Evolutionary conservation across 2,797 vertebrate species (phyloP).

Genomic region (Mareca strepera): DNA sequence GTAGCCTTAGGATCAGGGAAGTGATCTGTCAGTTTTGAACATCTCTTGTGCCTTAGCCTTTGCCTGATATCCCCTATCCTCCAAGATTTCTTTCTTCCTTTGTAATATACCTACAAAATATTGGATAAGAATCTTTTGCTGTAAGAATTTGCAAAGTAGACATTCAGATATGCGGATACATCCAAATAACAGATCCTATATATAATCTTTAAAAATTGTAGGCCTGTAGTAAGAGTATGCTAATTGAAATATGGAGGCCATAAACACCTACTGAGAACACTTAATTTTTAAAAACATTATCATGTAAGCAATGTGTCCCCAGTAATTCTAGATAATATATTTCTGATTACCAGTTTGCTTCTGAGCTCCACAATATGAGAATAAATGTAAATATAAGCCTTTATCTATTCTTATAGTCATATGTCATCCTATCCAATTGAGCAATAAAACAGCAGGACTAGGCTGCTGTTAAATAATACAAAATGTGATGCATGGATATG

Average conservation of each 20-base stretch:
- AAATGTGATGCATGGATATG: slow-evolving; percentile 4
- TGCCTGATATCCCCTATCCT: neutral
- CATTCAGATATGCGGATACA: neutral
- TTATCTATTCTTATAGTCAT: slow-evolving; percentile 44
- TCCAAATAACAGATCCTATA: neutral
- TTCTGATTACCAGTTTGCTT: slow-evolving; percentile 63
- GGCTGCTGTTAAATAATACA: slow-evolving; percentile 63
- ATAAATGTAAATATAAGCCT: slow-evolving; percentile 47
- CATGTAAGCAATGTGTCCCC: slow-evolving; percentile 12
- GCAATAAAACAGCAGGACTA: slow-evolving; percentile 62
- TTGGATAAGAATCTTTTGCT: neutral
- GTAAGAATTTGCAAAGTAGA: neutral
- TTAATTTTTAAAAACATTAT: slow-evolving; percentile 66
- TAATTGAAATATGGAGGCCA: slow-evolving; percentile 66
- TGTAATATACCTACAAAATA: neutral
- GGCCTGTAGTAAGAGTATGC: neutral
- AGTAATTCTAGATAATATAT: slow-evolving; percentile 65
- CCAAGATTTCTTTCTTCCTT: neutral
- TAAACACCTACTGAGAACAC: slow-evolving; percentile 50
- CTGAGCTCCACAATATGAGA: slow-evolving; percentile 20
- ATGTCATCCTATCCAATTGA: slow-evolving; percentile 51
- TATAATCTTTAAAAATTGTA: slow-evolving; percentile 14
- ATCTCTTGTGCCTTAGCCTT: neutral
- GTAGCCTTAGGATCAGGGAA: neutral
- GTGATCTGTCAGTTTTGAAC: neutral